Evolutionary conservation across 2,113 vertebrate species (phyloP).

Genomic region (Thalassarche chlororhynchos): DNA sequence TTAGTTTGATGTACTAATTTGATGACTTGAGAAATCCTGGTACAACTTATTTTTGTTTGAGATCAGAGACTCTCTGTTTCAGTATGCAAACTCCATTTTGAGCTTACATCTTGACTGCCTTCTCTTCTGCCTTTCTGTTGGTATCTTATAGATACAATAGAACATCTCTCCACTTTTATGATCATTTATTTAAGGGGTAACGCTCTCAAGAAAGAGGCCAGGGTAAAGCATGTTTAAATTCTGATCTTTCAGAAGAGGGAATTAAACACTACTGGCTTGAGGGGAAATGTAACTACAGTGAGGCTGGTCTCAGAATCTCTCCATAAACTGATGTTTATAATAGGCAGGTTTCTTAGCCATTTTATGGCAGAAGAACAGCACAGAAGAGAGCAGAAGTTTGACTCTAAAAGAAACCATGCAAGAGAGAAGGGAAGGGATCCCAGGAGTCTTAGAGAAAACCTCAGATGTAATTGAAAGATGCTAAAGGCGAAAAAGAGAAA

Average conservation of each 20-base stretch:
- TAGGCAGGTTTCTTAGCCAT: background rate
- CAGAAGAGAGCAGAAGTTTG: background rate
- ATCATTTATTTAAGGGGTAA: background rate
- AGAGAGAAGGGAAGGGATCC: background rate
- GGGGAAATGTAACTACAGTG: background rate
- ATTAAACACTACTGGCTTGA: background rate
- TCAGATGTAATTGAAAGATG: background rate
- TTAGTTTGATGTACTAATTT: constrained; percentile 4
- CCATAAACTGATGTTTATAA: background rate
- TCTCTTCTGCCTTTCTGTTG: background rate
- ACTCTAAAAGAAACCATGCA: background rate
- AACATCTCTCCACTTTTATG: background rate
- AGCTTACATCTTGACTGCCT: background rate
- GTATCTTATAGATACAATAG: background rate
- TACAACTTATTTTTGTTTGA: background rate
- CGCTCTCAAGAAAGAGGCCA: background rate
- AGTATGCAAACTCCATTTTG: background rate
- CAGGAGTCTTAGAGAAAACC: background rate
- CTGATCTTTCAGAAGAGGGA: background rate
- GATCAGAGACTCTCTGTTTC: background rate
- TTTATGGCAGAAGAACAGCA: background rate
- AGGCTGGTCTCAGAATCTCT: background rate
- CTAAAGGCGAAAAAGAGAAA: background rate
- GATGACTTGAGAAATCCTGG: background rate
- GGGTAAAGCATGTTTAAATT: background rate